Percentiles rank a stretch among this genome's conserved stretches.
Conservation (phyloP, 2,113 vertebrate genomes). For the Arizona elegans region DNA sequence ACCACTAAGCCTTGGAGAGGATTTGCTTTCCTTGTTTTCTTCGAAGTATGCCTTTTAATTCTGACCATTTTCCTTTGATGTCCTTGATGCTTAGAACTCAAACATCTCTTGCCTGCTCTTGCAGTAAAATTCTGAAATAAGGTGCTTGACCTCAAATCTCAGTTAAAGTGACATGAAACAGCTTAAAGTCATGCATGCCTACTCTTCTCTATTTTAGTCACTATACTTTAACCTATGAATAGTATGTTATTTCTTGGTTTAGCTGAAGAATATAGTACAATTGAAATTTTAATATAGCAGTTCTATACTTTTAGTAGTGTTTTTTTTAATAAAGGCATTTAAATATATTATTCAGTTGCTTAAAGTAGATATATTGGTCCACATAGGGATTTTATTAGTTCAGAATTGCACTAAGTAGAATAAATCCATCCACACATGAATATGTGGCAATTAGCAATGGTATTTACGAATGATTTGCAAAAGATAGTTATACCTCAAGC, state of each 20-base stretch:
- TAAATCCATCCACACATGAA: background rate
- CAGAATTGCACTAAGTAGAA: background rate
- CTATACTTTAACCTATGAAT: background rate
- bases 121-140: background rate
- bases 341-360: background rate
- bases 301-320: background rate
- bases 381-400: background rate
- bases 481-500: background rate
- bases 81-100: background rate
- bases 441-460: background rate
- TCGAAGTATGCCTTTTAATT: background rate
- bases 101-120: background rate
- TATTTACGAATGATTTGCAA: background rate
- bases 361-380: background rate
- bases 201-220: background rate
- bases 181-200: background rate
- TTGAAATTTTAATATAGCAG: no score
- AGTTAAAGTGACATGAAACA: background rate
- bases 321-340: background rate
- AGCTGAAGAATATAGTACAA: background rate
- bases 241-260: background rate
- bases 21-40: background rate
- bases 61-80: background rate
- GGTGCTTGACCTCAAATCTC: background rate
- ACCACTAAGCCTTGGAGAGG: background rate